Evolutionary conservation across 2,888 invertebrate species (phyloP).

Genomic region (Disparrhopalites patrizii): DNA sequence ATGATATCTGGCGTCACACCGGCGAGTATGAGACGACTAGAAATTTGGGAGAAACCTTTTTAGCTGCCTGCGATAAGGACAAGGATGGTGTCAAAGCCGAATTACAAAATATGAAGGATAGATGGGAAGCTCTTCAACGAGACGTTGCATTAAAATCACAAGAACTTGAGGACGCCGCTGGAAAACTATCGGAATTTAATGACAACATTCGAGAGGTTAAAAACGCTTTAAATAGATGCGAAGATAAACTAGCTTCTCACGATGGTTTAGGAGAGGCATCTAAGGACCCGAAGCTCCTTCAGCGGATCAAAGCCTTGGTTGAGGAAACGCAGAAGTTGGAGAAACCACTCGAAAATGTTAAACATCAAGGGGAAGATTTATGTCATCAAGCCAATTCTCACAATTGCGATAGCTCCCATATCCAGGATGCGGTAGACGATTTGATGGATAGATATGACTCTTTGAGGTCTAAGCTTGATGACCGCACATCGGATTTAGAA

Average conservation of each 20-base stretch:
- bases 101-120: slow-evolving; percentile 71
- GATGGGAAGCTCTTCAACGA: slow-evolving; percentile 89
- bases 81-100: slow-evolving; percentile 83
- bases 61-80: slow-evolving; percentile 82
- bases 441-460: slow-evolving; percentile 72
- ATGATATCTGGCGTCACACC: slow-evolving; percentile 88
- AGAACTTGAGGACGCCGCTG: slow-evolving; percentile 72
- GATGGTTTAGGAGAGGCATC: slow-evolving; percentile 70
- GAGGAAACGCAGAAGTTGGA: slow-evolving; percentile 76
- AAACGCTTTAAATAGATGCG: slow-evolving; percentile 78
- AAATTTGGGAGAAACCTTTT: slow-evolving; percentile 79
- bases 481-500: slow-evolving; percentile 72
- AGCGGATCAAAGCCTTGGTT: slow-evolving; percentile 72
- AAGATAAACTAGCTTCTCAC: slow-evolving; percentile 74
- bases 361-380: slow-evolving; percentile 70
- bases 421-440: slow-evolving; percentile 72
- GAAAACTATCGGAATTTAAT: slow-evolving; percentile 51
- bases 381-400: slow-evolving; percentile 70
- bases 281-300: slow-evolving; percentile 76
- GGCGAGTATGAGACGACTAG: slow-evolving; percentile 89
- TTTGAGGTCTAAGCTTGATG: slow-evolving; percentile 69
- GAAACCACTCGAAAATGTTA: slow-evolving; percentile 66
- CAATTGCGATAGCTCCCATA: slow-evolving; percentile 67
- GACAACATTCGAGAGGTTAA: slow-evolving; percentile 72
- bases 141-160: slow-evolving; percentile 72